These are phyloP conservation scores for Camelus dromedarius DNA, from an alignment of 2,113 vertebrate species.

Conservation along the genomic window DNA sequence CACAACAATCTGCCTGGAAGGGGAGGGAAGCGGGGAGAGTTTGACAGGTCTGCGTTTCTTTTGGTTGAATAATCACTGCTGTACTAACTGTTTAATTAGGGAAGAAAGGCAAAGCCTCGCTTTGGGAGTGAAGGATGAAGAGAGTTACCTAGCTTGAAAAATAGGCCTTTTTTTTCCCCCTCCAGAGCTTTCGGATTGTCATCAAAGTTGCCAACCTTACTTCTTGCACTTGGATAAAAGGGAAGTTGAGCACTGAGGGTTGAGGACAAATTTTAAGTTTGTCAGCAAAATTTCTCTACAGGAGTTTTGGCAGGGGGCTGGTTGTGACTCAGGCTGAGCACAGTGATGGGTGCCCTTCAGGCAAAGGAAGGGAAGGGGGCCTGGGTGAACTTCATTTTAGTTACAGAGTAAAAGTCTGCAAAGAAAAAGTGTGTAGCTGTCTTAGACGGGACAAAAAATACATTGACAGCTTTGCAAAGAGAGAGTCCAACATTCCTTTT, in stretches of 20 bases:
- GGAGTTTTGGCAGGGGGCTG: neutral
- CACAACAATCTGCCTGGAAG: neutral
- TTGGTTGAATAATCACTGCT: slow-evolving; percentile 70
- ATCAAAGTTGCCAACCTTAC: neutral
- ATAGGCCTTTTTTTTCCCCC: neutral
- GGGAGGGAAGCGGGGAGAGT: neutral
- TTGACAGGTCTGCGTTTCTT: slow-evolving; percentile 59
- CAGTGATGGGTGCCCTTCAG: neutral
- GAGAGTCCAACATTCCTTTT: neutral
- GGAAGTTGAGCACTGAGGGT: neutral
- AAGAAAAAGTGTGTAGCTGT: neutral
- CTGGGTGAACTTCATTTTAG: neutral
- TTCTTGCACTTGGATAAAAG: neutral
- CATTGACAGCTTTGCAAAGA: neutral
- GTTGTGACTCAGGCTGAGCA: neutral
- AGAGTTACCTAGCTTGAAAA: slow-evolving; percentile 47
- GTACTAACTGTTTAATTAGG: slow-evolving; percentile 71
- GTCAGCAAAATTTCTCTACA: neutral
- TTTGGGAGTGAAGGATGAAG: slow-evolving; percentile 58
- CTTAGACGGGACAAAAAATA: neutral
- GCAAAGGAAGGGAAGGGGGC: neutral
- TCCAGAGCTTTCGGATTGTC: neutral
- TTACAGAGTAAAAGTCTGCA: neutral
- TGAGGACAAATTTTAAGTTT: neutral
- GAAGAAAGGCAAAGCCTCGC: neutral